Percentiles rank a stretch among this genome's conserved stretches.
These are phyloP conservation scores for Odontomyia ornata DNA, from an alignment of 2,888 invertebrate genomes.

Conservation along the genomic window DNA sequence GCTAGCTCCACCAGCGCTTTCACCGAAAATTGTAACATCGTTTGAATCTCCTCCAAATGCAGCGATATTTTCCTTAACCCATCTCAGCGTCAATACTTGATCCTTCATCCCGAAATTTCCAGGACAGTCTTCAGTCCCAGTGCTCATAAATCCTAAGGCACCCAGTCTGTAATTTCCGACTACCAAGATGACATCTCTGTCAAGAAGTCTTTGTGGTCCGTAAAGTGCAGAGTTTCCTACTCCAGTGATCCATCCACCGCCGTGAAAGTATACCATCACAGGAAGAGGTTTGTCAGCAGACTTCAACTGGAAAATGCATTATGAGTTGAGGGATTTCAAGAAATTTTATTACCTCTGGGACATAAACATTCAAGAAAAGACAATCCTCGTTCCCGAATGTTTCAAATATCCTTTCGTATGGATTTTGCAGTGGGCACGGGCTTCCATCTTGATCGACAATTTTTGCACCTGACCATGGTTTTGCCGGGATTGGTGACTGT, in stretches of 20 bases:
- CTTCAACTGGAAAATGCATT: not conserved
- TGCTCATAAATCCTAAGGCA: conserved; percentile 54
- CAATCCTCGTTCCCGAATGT: conserved; percentile 26
- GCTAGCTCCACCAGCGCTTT: conserved; percentile 32
- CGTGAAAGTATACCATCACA: conserved; percentile 63
- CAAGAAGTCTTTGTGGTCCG: conserved; percentile 57
- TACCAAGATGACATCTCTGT: conserved; percentile 59
- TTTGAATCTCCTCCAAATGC: conserved; percentile 46
- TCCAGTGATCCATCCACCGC: conserved; percentile 66
- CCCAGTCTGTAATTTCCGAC: conserved; percentile 58
- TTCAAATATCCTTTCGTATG: conserved; percentile 11
- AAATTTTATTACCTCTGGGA: conserved; percentile 19
- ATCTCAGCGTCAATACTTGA: conserved; percentile 47
- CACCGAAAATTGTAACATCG: conserved; percentile 26
- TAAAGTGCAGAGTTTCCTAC: conserved; percentile 65
- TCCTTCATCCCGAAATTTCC: conserved; percentile 49
- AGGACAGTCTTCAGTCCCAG: conserved; percentile 43
- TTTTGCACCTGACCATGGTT: conserved; percentile 28
- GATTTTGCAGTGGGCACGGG: not conserved
- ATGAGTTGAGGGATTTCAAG: not conserved
- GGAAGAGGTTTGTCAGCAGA: conserved; percentile 48
- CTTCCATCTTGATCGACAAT: not conserved
- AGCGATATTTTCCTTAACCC: conserved; percentile 47
- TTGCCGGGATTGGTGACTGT: not conserved
- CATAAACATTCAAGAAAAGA: conserved; percentile 19